Conservation (phyloP, 1,140 invertebrate species). For the Saccostrea cuccullata region DNA sequence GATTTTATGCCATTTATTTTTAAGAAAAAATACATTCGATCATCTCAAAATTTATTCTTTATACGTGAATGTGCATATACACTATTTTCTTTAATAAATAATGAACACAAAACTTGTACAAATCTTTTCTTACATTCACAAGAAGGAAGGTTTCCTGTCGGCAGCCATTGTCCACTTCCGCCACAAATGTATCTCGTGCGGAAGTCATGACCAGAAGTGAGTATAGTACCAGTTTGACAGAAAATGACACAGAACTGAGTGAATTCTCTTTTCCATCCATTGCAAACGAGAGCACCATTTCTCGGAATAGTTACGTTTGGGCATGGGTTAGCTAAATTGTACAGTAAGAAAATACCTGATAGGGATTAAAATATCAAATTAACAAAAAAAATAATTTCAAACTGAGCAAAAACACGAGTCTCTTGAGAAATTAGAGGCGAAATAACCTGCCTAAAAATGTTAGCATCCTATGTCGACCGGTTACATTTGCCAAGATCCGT, state of each 20-base stretch:
- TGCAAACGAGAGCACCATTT: neutral
- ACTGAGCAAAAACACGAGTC: neutral
- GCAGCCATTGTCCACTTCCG: constrained; percentile 2
- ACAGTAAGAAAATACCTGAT: too few relatives aligned
- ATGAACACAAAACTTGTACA: too few relatives aligned
- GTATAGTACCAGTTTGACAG: neutral
- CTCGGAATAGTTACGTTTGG: neutral
- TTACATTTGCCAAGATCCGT: too few relatives aligned
- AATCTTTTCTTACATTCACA: neutral
- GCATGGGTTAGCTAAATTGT: neutral
- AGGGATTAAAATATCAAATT: too few relatives aligned
- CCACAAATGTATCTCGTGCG: constrained; percentile 8
- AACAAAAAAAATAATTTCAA: too few relatives aligned
- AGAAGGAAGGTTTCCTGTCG: neutral
- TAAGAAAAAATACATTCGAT: too few relatives aligned
- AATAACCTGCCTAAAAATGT: neutral
- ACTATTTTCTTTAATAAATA: too few relatives aligned
- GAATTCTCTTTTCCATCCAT: neutral
- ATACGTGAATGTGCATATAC: too few relatives aligned
- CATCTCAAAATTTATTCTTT: too few relatives aligned
- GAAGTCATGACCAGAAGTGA: neutral
- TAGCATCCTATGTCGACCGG: too few relatives aligned
- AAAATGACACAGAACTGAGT: neutral
- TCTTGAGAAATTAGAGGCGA: neutral
- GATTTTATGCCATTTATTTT: too few relatives aligned